Evolutionary conservation across 2,113 vertebrate species (phyloP).

Genomic region (Phalacrocorax brasilianus): DNA sequence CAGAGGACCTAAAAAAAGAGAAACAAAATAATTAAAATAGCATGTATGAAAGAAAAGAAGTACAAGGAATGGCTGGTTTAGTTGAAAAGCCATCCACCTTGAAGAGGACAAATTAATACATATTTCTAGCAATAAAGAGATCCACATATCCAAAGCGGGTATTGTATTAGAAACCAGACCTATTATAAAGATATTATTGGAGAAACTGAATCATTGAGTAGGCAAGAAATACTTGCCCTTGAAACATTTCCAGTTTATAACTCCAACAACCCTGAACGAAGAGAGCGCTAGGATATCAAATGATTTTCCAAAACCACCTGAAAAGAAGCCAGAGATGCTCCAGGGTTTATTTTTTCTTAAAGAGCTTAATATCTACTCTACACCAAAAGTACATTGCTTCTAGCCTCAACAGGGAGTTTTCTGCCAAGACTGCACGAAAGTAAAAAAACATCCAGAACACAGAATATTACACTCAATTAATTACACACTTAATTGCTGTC

Average conservation of each 20-base stretch:
- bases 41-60: background rate
- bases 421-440: constrained; percentile 51
- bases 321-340: constrained; percentile 38
- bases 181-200: background rate
- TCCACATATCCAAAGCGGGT: background rate
- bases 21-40: background rate
- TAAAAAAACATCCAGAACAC: constrained; percentile 28
- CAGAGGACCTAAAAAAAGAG: background rate
- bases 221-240: constrained; percentile 29
- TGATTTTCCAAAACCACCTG: constrained; percentile 64
- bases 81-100: background rate
- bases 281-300: constrained; percentile 2
- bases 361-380: constrained; percentile 54
- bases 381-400: constrained; percentile 59
- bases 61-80: background rate
- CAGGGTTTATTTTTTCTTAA: constrained; percentile 57
- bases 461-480: constrained; percentile 60
- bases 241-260: constrained; percentile 43
- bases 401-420: constrained; percentile 30
- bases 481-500: constrained; percentile 41
- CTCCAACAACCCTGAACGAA: background rate
- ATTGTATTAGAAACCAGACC: background rate
- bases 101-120: background rate
- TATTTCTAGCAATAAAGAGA: background rate
- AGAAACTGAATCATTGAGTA: constrained; percentile 8